phyloP scores from a whole-genome alignment of 2,797 vertebrate genomes.

The Sebastes steindachneri region DNA sequence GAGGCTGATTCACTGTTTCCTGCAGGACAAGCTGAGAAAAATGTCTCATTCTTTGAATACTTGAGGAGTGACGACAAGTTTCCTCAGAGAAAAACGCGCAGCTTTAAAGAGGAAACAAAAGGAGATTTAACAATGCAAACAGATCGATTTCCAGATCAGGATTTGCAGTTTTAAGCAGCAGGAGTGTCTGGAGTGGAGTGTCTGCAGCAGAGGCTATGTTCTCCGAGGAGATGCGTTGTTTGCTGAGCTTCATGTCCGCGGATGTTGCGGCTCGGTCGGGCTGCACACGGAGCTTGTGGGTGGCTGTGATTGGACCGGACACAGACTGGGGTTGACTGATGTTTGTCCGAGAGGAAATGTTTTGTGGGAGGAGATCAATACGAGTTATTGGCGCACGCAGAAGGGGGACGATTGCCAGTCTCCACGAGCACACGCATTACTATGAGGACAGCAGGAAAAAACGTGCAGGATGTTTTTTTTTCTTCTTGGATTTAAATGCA shows the following conservation, averaged over 20 bases:
- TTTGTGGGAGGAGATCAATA: slow-evolving; percentile 64
- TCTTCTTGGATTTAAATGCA: slow-evolving; percentile 21
- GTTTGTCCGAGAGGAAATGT: slow-evolving; percentile 65
- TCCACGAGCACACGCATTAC: slow-evolving; percentile 18
- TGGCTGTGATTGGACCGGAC: slow-evolving; percentile 77
- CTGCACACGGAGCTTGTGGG: slow-evolving; percentile 68
- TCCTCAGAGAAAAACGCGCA: slow-evolving; percentile 33
- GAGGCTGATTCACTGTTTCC: slow-evolving; percentile 25
- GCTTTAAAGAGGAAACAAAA: not conserved
- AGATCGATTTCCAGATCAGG: slow-evolving; percentile 9
- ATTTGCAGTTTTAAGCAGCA: slow-evolving; percentile 28
- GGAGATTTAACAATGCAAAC: slow-evolving; percentile 31
- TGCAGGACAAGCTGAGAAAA: slow-evolving; percentile 17
- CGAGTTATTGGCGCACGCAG: slow-evolving; percentile 53
- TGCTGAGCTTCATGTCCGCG: slow-evolving; percentile 52
- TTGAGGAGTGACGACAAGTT: slow-evolving; percentile 81
- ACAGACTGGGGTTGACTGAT: slow-evolving; percentile 81
- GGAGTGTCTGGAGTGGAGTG: not conserved
- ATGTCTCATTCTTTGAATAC: slow-evolving; percentile 69
- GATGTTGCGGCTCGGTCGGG: slow-evolving; percentile 68
- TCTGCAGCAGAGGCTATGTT: slow-evolving; percentile 54
- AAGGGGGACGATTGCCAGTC: slow-evolving; percentile 39
- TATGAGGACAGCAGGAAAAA: slow-evolving; percentile 34
- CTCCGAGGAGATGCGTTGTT: slow-evolving; percentile 70
- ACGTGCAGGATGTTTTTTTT: slow-evolving; percentile 25